phyloP scores from a whole-genome alignment of 2,113 vertebrate species.

The Cyrtonyx montezumae region DNA sequence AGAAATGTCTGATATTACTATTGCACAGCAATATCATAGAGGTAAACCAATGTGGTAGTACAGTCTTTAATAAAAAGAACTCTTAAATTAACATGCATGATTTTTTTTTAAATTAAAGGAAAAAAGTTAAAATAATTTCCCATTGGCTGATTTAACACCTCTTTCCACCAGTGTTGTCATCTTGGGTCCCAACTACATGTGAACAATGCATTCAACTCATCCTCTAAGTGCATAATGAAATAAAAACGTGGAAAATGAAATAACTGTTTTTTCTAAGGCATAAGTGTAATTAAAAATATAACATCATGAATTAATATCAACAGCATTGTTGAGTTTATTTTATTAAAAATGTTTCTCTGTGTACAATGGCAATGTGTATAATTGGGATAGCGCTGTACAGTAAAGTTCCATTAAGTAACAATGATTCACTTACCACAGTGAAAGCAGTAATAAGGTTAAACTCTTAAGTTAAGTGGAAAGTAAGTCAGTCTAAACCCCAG shows the following conservation, averaged over 20 bases:
- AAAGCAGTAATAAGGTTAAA: slow-evolving; percentile 59
- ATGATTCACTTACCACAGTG: slow-evolving; percentile 26
- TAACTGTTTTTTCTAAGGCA: neutral
- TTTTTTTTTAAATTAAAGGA: neutral
- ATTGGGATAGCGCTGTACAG: slow-evolving; percentile 5
- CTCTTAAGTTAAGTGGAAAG: slow-evolving; percentile 59
- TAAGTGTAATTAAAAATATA: slow-evolving; percentile 26
- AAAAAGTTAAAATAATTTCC: neutral
- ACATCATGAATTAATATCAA: slow-evolving; percentile 27
- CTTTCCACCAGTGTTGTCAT: neutral
- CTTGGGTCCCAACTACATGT: neutral
- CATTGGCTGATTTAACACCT: neutral
- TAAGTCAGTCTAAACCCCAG: slow-evolving; percentile 65
- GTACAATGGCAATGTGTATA: neutral
- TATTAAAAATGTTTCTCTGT: slow-evolving; percentile 31
- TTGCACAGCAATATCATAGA: neutral
- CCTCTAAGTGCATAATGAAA: neutral
- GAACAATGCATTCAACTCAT: neutral
- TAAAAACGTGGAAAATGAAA: slow-evolving; percentile 18
- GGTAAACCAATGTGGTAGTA: neutral
- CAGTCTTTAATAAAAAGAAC: neutral
- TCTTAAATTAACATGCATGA: neutral
- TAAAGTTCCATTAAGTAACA: slow-evolving; percentile 58
- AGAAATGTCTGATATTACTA: neutral
- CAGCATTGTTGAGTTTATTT: neutral